phyloP scores from a whole-genome alignment of 2,797 vertebrate species.

The Liparis tanakae region DNA sequence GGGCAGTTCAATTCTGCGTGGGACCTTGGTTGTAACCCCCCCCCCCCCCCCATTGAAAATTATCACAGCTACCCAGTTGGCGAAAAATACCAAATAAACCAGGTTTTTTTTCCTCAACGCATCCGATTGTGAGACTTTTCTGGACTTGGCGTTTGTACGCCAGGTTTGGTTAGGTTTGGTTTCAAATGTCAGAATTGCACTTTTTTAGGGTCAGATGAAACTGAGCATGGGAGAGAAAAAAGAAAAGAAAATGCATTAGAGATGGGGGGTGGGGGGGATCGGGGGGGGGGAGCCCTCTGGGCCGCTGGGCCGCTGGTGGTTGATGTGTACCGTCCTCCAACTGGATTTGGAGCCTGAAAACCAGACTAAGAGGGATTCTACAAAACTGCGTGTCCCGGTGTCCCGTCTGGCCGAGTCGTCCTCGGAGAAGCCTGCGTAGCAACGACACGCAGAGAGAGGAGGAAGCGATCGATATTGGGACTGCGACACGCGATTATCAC shows the following conservation, averaged over 20 bases:
- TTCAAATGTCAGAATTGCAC: neutral
- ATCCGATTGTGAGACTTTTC: conserved; percentile 15
- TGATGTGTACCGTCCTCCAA: conserved; percentile 42
- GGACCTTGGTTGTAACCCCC: neutral
- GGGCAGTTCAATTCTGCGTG: neutral
- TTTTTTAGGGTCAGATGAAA: neutral
- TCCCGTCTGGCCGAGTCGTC: conserved; percentile 19
- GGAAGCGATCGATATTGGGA: neutral
- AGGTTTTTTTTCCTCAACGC: conserved; percentile 3
- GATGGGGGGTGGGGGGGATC: no score
- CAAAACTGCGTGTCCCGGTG: conserved; percentile 47
- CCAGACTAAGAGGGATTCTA: conserved; percentile 56
- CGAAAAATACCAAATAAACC: conserved; percentile 31
- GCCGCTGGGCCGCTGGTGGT: conserved; percentile 27
- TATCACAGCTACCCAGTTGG: conserved; percentile 6
- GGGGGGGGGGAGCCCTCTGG: no score
- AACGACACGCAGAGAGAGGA: neutral
- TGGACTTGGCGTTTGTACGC: no score
- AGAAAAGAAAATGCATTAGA: conserved; percentile 2
- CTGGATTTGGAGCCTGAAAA: conserved; percentile 51
- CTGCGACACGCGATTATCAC: neutral
- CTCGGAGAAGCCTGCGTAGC: conserved; percentile 5
- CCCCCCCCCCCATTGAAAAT: conserved; percentile 51
- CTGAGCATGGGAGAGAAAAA: neutral
- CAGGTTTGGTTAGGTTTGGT: neutral